These are phyloP conservation scores for Amblyjoppa fuscipennis DNA, from an alignment of 2,888 invertebrate genomes.

Conservation along the genomic window DNA sequence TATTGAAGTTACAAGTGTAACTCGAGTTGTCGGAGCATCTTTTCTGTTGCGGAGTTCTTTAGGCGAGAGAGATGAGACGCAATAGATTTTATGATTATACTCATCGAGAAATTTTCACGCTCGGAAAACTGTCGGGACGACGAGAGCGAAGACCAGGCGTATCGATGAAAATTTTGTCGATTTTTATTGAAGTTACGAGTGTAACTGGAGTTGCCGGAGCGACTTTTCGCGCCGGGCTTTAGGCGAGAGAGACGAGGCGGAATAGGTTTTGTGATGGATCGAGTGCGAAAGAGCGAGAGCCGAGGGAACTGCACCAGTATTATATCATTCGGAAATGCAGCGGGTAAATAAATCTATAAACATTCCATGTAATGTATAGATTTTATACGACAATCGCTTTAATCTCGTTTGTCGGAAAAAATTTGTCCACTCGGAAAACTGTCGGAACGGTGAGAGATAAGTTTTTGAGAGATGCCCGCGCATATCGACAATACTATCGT, in stretches of 20 bases:
- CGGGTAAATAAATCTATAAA: not conserved
- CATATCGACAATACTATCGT: too few species aligned
- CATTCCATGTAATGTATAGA: too few species aligned
- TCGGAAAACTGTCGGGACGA: too few species aligned
- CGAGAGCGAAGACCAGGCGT: too few species aligned
- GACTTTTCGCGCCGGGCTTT: not conserved
- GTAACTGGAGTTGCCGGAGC: not conserved
- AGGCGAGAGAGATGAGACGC: not conserved
- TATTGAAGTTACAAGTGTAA: not conserved
- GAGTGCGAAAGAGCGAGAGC: slow-evolving; percentile 14
- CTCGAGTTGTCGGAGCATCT: not conserved
- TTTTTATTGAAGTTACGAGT: not conserved
- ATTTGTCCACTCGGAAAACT: too few species aligned
- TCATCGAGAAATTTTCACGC: too few species aligned
- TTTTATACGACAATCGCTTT: not conserved
- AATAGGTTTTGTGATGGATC: not conserved
- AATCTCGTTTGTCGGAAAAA: too few species aligned
- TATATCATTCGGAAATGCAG: slow-evolving; percentile 8
- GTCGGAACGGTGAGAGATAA: too few species aligned
- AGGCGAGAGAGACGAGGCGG: not conserved
- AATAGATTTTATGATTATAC: not conserved
- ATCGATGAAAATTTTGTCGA: too few species aligned
- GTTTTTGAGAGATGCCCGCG: too few species aligned
- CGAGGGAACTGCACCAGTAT: slow-evolving; percentile 9
- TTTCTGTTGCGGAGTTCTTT: not conserved